These are phyloP conservation scores for Hirundichthys speculiger DNA, from an alignment of 2,113 vertebrate species.

Conservation along the genomic window DNA sequence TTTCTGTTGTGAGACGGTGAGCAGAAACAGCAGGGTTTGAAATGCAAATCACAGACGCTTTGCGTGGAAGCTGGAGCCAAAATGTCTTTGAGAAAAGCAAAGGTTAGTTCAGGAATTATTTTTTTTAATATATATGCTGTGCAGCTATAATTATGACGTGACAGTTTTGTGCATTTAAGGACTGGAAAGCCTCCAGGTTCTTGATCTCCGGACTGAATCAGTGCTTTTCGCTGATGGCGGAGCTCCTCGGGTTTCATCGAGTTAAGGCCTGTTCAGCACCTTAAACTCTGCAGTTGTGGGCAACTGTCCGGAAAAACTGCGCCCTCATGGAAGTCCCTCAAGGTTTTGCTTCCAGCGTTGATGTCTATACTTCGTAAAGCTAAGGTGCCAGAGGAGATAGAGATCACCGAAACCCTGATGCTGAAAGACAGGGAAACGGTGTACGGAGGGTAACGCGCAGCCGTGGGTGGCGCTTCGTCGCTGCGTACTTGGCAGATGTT, in stretches of 20 bases:
- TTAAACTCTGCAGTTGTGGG: not conserved
- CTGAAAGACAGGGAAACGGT: too few relatives aligned
- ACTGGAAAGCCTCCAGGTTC: slow-evolving; percentile 28
- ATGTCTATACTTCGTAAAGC: not conserved
- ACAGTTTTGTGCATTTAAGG: not conserved
- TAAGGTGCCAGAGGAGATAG: not conserved
- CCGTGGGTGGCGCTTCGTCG: not conserved
- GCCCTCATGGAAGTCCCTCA: not conserved
- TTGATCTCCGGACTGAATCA: slow-evolving; percentile 16
- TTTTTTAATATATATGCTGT: not conserved
- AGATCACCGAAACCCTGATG: too few relatives aligned
- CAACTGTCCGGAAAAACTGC: slow-evolving; percentile 18
- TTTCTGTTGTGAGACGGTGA: not conserved
- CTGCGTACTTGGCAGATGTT: not conserved
- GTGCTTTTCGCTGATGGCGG: slow-evolving; percentile 25
- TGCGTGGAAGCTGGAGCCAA: not conserved
- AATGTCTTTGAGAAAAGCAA: not conserved
- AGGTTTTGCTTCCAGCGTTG: not conserved
- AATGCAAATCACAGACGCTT: slow-evolving; percentile 14
- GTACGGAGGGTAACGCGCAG: too few relatives aligned
- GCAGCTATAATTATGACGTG: not conserved
- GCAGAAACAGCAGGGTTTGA: slow-evolving; percentile 12
- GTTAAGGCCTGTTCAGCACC: slow-evolving; percentile 18
- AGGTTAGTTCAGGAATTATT: slow-evolving; percentile 1
- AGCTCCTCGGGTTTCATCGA: slow-evolving; percentile 13